Evolutionary conservation across 2,113 vertebrate genomes (phyloP).

Genomic region (Pygoscelis antarcticus): DNA sequence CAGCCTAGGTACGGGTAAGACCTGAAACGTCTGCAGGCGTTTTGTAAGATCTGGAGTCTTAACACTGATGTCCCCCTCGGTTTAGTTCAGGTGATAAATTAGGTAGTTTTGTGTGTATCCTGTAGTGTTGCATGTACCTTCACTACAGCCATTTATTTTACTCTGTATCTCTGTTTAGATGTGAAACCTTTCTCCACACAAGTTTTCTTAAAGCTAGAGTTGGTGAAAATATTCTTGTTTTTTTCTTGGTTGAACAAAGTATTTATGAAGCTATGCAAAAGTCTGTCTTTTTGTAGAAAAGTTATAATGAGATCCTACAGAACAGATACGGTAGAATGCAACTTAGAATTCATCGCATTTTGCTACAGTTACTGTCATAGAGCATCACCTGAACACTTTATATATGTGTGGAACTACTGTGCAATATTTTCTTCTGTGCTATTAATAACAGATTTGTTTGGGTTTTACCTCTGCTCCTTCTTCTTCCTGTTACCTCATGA

Average conservation of each 20-base stretch:
- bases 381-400: not conserved
- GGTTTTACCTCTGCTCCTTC: constrained; percentile 26
- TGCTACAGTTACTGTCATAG: not conserved
- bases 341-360: not conserved
- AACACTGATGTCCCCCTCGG: not conserved
- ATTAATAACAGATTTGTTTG: not conserved
- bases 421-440: not conserved
- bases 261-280: not conserved
- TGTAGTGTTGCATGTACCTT: not conserved
- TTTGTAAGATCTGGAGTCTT: not conserved
- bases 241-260: not conserved
- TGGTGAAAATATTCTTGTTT: not conserved
- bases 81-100: not conserved
- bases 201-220: not conserved
- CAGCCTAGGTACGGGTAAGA: not conserved
- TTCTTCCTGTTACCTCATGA: not conserved
- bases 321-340: not conserved
- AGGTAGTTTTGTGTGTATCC: not conserved
- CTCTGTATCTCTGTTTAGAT: not conserved
- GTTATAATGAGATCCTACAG: not conserved
- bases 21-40: not conserved
- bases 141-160: not conserved
- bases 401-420: not conserved
- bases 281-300: not conserved
- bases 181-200: not conserved